Evolutionary conservation across 2,888 invertebrate genomes (phyloP), one percentile per base, ranked within the genome.

Genomic region (Xiphydria camelus): DNA sequence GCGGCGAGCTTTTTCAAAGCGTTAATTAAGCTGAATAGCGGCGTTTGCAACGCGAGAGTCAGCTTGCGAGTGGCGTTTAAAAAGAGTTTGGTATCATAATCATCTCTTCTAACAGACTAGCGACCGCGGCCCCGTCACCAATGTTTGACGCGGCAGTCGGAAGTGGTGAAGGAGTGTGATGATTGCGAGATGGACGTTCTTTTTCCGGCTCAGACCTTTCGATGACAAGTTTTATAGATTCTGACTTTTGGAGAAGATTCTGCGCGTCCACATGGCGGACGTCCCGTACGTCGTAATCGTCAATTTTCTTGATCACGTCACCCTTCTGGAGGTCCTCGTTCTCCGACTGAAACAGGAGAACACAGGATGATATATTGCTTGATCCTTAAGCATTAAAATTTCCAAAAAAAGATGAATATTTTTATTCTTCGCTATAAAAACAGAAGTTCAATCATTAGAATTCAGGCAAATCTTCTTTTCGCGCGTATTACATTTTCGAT

Each of bases 231-330:
- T 83, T 84, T 68, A 93, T 87, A 66, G 86, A 84, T 69, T 86
- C 88, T 53, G 91, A 87, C 72, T 87, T 89, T 76, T 85, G 86
- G 76, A 93, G 91, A 54, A 93, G 81, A 72, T 86, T 89, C 78
- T 93, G 91, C 42, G 94, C 95, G 78, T 94, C 92, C 73, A 91
- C 89, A 71, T 95, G 95, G 64, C 91, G 83, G 67, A 95, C 81
- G 71, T 91, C 89, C 49, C 90, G 82, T 34, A 90, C 86, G 78
- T 94, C 94, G 77, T 91, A 91, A 72, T 91, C 91, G 72, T 89
- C 89, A 64, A 96, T 88, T 79, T 92, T 91, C 60, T 89, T 83
- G 68, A 96, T 89, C 68, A 94, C 85, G 79, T 96, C 96, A 59
- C 95, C 95, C 56, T 91, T 84, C 60, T 89, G 83, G 57, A 96